Base-by-base conservation (phyloP, 2,888 invertebrate species). In the Orthosia gracilis region DNA sequence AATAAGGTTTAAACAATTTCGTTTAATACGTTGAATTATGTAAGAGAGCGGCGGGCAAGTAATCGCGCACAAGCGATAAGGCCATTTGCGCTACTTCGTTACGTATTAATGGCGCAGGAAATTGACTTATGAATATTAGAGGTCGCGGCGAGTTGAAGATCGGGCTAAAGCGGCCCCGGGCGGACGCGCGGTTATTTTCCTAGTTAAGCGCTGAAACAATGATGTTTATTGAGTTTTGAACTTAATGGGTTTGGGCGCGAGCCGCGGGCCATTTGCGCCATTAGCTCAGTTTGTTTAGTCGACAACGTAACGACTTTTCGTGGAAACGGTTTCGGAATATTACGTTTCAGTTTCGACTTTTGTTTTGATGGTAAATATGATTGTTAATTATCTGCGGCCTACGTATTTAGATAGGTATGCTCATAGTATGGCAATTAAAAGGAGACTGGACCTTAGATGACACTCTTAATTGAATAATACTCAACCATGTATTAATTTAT, bases 21-120 rank as follows among this genome's bases (percentile, higher is more conserved):
- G 96, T 96, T 96, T 96, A 96, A 96, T 96, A 96, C 96, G 96
- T 96, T 96, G 96, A 96, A 96, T 96, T 96, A 96, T 96, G 96
- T 96, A 96, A 96, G 96, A 95, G 95, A 94, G 94, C 94, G 96
- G 96, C 95, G 94, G 90, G 94, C 95, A 95, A 96, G 96, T 96
- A 96, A 96, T 96, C 96, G 96, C 92, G 96, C 96, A 95, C 96
- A 95, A 96, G 95, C 96, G 96, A 96, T 96, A 96, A 96, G 95
- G 95, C 96, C 96, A 96, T 96, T 96, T 96, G 96, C 95, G 96
- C 95, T 95, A 95, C 96, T 95, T 96, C 96, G 96, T 96, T 96
- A 96, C 96, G 95, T 96, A 96, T 96, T 96, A 96, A 96, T 96
- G 96, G 96, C 89, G 92, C 95, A 96, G 96, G 96, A 96, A 96